Base-by-base conservation (phyloP, 2,113 vertebrate species). In the Scartelaos histophorus region DNA sequence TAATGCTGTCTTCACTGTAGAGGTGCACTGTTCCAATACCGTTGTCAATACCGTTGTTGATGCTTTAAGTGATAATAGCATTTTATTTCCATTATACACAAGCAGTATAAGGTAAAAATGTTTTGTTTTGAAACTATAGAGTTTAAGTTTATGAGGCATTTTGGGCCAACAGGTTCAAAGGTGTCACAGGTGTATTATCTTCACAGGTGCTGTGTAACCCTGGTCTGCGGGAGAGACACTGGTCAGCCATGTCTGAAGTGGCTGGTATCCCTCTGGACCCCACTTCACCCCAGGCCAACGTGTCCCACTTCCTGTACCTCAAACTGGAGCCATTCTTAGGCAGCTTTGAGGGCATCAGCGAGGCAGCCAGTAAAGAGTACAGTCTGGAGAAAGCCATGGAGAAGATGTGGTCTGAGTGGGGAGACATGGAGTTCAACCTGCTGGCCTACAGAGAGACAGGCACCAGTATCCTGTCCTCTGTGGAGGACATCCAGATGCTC, bases 401-500 rank as follows among this genome's bases (percentile, higher is more conserved):
- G 51, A 95, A 95, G 84, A 97, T 97, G 96, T 82, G 84, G 10
- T 69, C 60, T 1, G 94, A 97, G 64, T 95, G 95, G 95, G 80
- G 87, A 2, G 38, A 68, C 69, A 93, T 96, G 79, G 94, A 95
- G 73, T 96, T 98, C 74, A 67, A 53, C 82, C 90, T 97, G 61
- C 86, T 92, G 84, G 46, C 92, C 54, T 96, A 93, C 25, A 82
- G 95, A 74, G 95, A 96, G 85, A 95, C 92, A 0, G 95, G 95
- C 80, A 95, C 94, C 0, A 87, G 66, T 77, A 94, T 97, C 88
- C 87, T 97, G 69, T 95, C 95, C 4, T 91, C 94, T 10, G 88
- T 97, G 71, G 95, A 95, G 19, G 95, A 95, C 45, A 91, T 96
- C 66, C 96, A 97, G 86, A 94, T 94, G 92, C 79, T 97, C 60